Evolutionary conservation across 2,888 invertebrate genomes (phyloP).

Genomic region (Prosapia bicincta): DNA sequence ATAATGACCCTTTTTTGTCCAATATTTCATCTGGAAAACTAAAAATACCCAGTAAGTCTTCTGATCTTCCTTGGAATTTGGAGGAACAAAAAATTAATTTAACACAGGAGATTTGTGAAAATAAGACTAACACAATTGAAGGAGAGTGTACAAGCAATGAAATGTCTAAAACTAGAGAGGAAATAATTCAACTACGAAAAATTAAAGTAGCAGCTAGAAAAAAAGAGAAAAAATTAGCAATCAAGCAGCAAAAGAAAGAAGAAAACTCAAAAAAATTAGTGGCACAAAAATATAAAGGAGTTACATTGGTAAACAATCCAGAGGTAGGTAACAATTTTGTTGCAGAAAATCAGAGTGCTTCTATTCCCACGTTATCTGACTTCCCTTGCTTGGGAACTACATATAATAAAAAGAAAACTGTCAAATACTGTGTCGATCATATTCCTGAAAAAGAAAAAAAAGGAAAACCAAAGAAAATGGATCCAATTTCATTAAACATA

Average conservation of each 20-base stretch:
- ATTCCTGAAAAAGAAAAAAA: neutral
- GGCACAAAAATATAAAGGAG: constrained; percentile 3
- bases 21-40: neutral
- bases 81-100: neutral
- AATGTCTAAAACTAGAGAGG: constrained; percentile 10
- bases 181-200: constrained; percentile 4
- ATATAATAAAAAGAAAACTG: neutral
- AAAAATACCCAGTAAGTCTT: neutral
- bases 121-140: neutral
- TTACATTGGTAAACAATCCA: neutral
- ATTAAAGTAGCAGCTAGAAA: constrained; percentile 15
- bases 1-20: neutral
- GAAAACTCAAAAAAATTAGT: neutral
- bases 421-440: neutral
- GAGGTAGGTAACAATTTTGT: neutral
- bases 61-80: neutral
- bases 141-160: neutral
- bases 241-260: neutral
- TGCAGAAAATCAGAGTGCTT: neutral
- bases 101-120: neutral
- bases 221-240: constrained; percentile 7
- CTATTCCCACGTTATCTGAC: neutral
- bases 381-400: neutral
- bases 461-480: neutral
- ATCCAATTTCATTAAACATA: neutral